Evolutionary conservation across 2,113 vertebrate species (phyloP), one percentile per base, ranked within the genome.

Genomic region (Bucco capensis): DNA sequence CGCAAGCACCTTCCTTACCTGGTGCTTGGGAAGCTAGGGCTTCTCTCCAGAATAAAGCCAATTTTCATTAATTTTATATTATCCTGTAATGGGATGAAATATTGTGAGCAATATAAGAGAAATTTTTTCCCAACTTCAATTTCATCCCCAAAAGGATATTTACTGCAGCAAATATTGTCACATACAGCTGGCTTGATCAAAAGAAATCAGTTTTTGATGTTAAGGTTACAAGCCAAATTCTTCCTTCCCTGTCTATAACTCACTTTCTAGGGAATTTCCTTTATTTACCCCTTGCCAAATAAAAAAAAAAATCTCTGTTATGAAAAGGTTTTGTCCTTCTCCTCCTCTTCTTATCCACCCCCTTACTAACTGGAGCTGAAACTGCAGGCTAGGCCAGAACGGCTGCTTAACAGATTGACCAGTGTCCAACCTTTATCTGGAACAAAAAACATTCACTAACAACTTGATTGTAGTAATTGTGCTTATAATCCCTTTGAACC

Each of bases 21-120:
- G 24, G 12, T 42, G 10, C 6, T 37, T 77, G 19, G 18, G 33
- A 88, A 11, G 6, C 30, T 58, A 42, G 12, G 9, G 19, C 7
- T 53, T 2, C 24, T 71, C 30, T 60, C 37, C 33, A 89, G 49
- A 61, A 71, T 57, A 44, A 91, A 84, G 38, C 12, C 28, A 75
- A 85, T 93, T 90, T 92, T 88, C 58, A 80, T 86, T 86, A 70
- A 67, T 78, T 83, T 76, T 58, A 11, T 58, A 72, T 87, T 88
- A 83, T 38, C 38, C 42, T n/a, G 15, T 47, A 79, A 76, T 77
- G 38, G 38, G 42, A 67, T 66, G 25, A 92, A 91, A 91, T 86
- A 91, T 6, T 73, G 42, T 61, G 65, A 90, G 75, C 18, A 56
- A 81, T 57, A n/a, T 25, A 83, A 87, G 33, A 24, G 2, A 70